phyloP scores from a whole-genome alignment of 2,113 vertebrate genomes.

The Formicarius rufipectus region DNA sequence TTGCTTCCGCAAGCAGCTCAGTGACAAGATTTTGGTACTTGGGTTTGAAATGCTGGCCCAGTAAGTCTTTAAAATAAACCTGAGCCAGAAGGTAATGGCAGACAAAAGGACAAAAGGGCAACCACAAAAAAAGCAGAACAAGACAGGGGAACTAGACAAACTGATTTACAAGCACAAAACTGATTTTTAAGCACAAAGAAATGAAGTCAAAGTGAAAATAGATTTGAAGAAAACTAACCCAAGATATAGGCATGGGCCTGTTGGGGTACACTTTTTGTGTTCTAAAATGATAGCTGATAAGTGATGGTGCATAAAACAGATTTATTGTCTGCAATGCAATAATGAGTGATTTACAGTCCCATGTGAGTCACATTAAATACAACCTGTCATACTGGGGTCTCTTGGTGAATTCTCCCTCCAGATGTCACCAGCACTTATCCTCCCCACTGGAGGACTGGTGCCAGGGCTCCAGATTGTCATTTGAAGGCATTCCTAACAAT shows the following conservation, averaged over 20 bases:
- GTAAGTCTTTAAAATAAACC: background rate
- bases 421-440: constrained; percentile 30
- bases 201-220: background rate
- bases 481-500: constrained; percentile 29
- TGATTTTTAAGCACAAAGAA: background rate
- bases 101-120: background rate
- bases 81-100: background rate
- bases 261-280: background rate
- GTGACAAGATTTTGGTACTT: background rate
- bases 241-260: background rate
- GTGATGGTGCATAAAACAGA: background rate
- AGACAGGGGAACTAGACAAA: background rate
- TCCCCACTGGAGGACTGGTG: background rate
- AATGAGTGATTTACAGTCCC: constrained; percentile 36
- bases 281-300: background rate
- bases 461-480: constrained; percentile 49
- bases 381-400: background rate
- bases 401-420: constrained; percentile 27
- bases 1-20: background rate
- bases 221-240: background rate
- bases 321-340: constrained; percentile 21
- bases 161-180: background rate
- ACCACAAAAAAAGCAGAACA: background rate
- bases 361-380: background rate
- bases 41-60: background rate